phyloP scores from a whole-genome alignment of 2,888 invertebrate species.

The Agonopterix alstromeriana region DNA sequence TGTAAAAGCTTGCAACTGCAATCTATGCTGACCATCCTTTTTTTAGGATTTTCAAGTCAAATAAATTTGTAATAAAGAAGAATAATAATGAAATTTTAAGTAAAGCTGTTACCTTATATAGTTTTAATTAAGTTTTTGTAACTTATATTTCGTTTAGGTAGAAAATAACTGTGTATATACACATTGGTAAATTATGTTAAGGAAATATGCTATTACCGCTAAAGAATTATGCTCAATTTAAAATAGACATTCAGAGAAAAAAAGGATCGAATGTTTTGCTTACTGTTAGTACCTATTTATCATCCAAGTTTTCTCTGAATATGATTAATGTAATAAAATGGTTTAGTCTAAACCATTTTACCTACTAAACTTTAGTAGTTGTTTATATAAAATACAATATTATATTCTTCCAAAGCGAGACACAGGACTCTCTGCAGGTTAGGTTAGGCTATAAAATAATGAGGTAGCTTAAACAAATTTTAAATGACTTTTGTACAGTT shows the following conservation, averaged over 20 bases:
- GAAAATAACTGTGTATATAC: conserved; percentile 1
- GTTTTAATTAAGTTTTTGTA: background rate
- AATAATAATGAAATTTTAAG: too few species aligned
- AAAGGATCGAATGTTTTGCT: too few species aligned
- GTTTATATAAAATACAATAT: background rate
- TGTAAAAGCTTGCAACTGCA: background rate
- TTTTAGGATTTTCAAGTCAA: too few species aligned
- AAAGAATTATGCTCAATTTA: conserved; percentile 7
- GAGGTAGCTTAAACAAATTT: too few species aligned
- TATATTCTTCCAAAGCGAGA: conserved; percentile 18
- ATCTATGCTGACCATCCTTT: background rate
- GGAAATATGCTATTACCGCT: background rate
- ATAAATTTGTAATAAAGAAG: too few species aligned
- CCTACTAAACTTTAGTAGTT: too few species aligned
- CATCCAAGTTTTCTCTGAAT: background rate
- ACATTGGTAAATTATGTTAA: conserved; percentile 1
- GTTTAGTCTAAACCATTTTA: too few species aligned
- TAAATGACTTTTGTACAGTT: too few species aligned
- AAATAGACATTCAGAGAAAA: conserved; percentile 5
- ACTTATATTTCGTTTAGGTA: background rate
- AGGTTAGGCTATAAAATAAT: too few species aligned
- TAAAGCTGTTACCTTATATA: too few species aligned
- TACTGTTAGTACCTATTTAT: too few species aligned
- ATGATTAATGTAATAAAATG: background rate
- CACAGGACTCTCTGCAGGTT: conserved; percentile 23